These are phyloP conservation scores for Girardia tigrina DNA, from an alignment of 2,888 invertebrate genomes.

Conservation along the genomic window DNA sequence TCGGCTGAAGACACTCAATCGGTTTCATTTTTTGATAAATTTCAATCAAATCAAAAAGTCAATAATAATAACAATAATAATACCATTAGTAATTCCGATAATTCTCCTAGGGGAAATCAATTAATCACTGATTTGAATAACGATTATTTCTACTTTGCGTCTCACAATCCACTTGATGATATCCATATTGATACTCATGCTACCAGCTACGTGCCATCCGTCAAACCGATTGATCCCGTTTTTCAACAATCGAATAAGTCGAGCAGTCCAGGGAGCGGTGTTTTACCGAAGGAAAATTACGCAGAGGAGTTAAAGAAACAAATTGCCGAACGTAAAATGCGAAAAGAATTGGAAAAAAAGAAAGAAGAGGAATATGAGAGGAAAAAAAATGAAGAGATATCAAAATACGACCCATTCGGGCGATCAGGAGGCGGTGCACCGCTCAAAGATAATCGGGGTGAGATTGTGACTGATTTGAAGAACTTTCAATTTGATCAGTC, in stretches of 20 bases:
- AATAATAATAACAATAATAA: no score
- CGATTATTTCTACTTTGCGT: constrained; percentile 35
- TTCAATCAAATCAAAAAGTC: neutral
- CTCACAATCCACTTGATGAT: constrained; percentile 34
- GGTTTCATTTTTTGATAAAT: neutral
- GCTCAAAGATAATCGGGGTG: constrained; percentile 43
- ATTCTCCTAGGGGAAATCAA: no score
- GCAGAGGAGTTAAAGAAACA: constrained; percentile 31
- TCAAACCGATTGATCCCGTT: no score
- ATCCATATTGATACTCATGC: neutral
- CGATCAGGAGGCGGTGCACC: constrained; percentile 49
- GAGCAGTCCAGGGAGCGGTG: no score
- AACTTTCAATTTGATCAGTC: no score
- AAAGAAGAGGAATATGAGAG: constrained; percentile 41
- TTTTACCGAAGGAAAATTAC: constrained; percentile 19
- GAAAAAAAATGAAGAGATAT: constrained; percentile 45
- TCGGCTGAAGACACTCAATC: neutral
- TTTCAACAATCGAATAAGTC: neutral
- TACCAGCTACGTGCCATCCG: neutral
- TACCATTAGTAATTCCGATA: no score
- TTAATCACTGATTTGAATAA: no score
- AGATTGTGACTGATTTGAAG: constrained; percentile 42
- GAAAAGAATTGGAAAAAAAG: constrained; percentile 18
- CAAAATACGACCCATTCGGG: constrained; percentile 47
- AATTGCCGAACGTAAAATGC: constrained; percentile 24